A percentile compares a stretch with the other conserved stretches of the same genome.
Conservation (phyloP, 1,140 invertebrate species). For the Brachionus koreanus region DNA sequence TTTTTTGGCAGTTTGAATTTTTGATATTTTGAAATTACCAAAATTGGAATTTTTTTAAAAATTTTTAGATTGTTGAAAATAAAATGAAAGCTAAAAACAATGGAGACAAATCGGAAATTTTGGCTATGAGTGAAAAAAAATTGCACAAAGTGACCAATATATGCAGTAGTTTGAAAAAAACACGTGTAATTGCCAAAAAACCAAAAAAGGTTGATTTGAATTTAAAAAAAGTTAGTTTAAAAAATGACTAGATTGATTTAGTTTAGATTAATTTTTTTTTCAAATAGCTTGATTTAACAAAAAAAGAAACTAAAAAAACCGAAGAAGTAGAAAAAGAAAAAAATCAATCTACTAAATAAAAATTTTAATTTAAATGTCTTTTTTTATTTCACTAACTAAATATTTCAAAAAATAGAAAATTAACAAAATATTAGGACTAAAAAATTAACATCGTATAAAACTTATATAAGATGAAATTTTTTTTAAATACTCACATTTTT, state of each 20-base stretch:
- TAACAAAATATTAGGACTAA: not conserved
- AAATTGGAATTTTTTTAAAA: not conserved
- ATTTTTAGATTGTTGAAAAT: not conserved
- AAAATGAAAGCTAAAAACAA: conserved; percentile 12
- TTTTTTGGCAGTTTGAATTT: not conserved
- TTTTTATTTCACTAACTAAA: too few species aligned
- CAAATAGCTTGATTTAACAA: not conserved
- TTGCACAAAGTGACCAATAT: conserved; percentile 6
- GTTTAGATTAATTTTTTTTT: not conserved
- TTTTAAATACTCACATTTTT: not conserved
- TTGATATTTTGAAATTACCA: not conserved
- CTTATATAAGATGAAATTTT: not conserved
- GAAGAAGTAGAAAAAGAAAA: too few species aligned
- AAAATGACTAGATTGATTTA: too few species aligned
- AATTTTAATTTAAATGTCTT: not conserved
- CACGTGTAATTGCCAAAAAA: conserved; percentile 7
- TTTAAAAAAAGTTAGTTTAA: conserved; percentile 38
- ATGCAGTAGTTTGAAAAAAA: conserved; percentile 29
- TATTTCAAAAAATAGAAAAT: not conserved
- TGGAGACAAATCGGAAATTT: not conserved
- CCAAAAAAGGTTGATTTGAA: conserved; percentile 7
- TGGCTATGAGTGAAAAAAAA: conserved; percentile 7
- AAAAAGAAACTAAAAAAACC: not conserved
- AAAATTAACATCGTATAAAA: not conserved
- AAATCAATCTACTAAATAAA: not conserved